These are phyloP conservation scores for Wasmannia auropunctata DNA, from an alignment of 1,140 invertebrate genomes.

Conservation along the genomic window DNA sequence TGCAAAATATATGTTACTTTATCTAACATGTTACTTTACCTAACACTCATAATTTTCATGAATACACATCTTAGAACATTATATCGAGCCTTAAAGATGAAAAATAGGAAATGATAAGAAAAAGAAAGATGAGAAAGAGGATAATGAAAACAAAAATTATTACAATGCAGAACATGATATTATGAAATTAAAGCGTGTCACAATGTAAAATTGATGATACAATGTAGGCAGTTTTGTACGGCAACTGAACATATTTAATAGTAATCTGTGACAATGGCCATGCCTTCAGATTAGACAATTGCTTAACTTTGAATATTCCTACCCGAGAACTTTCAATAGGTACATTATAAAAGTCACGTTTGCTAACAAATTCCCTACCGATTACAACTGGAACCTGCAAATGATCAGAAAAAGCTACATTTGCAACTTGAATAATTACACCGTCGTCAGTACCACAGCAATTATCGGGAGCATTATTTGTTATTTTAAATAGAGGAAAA, in stretches of 20 bases:
- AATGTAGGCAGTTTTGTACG: background rate
- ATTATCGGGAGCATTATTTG: background rate
- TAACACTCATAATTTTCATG: background rate
- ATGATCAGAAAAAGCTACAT: background rate
- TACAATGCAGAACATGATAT: background rate
- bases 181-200: background rate
- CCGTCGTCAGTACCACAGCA: background rate
- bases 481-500: background rate
- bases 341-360: conserved; percentile 11
- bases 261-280: conserved; percentile 1
- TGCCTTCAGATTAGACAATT: background rate
- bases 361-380: background rate
- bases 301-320: conserved; percentile 7
- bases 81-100: background rate
- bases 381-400: conserved; percentile 2
- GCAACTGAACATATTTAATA: background rate
- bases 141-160: background rate
- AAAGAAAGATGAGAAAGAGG: background rate
- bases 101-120: background rate
- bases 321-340: background rate
- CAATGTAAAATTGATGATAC: conserved; percentile 22
- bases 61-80: background rate
- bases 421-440: background rate
- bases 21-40: background rate
- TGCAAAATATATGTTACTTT: background rate